Percentiles rank a stretch among this genome's conserved stretches.
Conservation (phyloP, 2,797 vertebrate species). For the Enoplosus armatus region DNA sequence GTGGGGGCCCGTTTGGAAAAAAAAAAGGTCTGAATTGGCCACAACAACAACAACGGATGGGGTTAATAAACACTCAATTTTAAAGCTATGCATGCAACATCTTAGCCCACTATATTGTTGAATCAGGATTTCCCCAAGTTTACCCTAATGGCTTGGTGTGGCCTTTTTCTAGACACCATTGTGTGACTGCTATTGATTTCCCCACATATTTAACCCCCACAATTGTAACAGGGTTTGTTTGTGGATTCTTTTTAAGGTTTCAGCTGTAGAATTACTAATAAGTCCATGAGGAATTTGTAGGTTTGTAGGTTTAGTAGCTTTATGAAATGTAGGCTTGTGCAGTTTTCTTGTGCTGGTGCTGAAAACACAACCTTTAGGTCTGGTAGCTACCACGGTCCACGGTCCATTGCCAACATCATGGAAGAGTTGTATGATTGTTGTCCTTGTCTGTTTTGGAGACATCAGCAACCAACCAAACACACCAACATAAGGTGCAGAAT, state of each 20-base stretch:
- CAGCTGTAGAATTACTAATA: background rate
- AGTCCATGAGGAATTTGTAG: background rate
- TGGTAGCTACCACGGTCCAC: background rate
- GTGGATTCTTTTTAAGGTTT: background rate
- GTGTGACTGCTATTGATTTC: conserved; percentile 41
- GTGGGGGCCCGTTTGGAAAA: conserved; percentile 33
- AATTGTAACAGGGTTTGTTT: conserved; percentile 9
- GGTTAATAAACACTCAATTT: conserved; percentile 63
- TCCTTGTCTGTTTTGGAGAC: background rate
- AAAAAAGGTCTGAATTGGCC: conserved; percentile 29
- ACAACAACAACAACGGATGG: conserved; percentile 48
- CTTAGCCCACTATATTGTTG: conserved; percentile 23
- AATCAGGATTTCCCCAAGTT: conserved; percentile 41
- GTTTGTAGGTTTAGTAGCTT: background rate
- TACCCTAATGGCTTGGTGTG: conserved; percentile 39
- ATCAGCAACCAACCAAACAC: background rate
- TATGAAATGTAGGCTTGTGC: background rate
- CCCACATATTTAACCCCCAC: conserved; percentile 13
- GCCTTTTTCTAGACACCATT: conserved; percentile 34
- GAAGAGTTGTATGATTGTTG: background rate
- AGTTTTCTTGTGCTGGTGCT: background rate
- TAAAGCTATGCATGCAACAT: conserved; percentile 24
- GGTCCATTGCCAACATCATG: background rate
- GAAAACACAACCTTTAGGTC: background rate
- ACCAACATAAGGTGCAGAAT: background rate